A percentile compares a stretch with the other conserved stretches of the same genome.
Conservation (phyloP, 2,797 vertebrate species). For the Harpagifer antarcticus region DNA sequence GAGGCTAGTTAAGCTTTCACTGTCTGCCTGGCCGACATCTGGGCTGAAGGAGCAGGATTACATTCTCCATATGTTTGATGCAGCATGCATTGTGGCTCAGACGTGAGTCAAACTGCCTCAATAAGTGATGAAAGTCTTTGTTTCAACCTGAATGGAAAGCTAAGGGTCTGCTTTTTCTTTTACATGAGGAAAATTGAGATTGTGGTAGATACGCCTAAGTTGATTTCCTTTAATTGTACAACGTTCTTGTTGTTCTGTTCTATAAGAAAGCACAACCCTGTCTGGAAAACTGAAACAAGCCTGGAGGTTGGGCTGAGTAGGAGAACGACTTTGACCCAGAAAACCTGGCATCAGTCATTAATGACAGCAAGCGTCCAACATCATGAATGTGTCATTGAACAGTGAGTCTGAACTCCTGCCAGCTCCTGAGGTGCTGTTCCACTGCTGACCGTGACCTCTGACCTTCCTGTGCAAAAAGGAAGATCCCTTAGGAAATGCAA, state of each 20-base stretch:
- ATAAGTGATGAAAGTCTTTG: background rate
- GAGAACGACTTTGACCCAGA: conserved; percentile 39
- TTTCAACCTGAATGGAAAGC: background rate
- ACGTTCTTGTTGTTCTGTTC: background rate
- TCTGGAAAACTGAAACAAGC: conserved; percentile 15
- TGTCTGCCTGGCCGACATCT: conserved; percentile 22
- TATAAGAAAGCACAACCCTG: background rate
- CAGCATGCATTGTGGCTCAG: background rate
- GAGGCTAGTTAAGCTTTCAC: background rate
- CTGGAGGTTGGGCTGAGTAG: conserved; percentile 7
- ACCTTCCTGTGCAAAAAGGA: conserved; percentile 28
- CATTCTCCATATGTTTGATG: conserved; percentile 14
- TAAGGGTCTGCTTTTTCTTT: background rate
- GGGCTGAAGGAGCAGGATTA: conserved; percentile 20
- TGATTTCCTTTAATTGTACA: conserved; percentile 43
- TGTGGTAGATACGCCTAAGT: conserved; percentile 7
- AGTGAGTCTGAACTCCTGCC: conserved; percentile 35
- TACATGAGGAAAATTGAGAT: conserved; percentile 6
- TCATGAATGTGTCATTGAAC: conserved; percentile 49
- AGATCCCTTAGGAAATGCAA: background rate
- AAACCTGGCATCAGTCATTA: conserved; percentile 44
- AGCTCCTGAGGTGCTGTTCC: conserved; percentile 19
- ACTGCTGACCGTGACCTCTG: conserved; percentile 18
- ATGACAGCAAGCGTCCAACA: conserved; percentile 32
- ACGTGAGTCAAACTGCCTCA: background rate